Evolutionary conservation across 2,113 vertebrate genomes (phyloP).

Genomic region (Stegastes partitus): DNA sequence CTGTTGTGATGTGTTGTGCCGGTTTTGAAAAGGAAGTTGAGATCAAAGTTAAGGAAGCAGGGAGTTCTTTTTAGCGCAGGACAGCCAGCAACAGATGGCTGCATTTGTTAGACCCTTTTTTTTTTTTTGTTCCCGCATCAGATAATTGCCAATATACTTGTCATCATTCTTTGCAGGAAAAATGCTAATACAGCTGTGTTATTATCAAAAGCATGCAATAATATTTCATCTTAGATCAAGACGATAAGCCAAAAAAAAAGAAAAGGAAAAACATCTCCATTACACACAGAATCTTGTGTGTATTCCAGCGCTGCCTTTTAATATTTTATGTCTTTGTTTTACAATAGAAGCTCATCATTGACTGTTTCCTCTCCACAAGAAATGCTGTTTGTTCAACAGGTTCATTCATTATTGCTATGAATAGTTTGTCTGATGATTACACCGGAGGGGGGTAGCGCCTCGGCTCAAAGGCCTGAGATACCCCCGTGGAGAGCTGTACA

Average conservation of each 20-base stretch:
- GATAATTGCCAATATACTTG: neutral
- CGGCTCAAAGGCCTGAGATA: conserved; percentile 26
- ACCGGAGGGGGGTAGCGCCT: conserved; percentile 24
- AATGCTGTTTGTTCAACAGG: conserved; percentile 17
- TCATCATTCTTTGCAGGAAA: neutral
- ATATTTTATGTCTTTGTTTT: conserved; percentile 17
- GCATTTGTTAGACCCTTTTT: conserved; percentile 6
- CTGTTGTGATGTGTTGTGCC: conserved; percentile 55
- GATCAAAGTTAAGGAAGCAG: conserved; percentile 61
- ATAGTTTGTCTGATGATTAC: conserved; percentile 43
- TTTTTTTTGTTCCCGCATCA: neutral
- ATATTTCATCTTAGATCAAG: neutral
- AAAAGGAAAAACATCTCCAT: neutral
- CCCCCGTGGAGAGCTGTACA: conserved; percentile 7
- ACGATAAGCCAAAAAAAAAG: neutral
- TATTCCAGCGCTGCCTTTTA: neutral
- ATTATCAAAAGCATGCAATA: neutral
- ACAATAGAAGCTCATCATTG: neutral
- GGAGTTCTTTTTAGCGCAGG: neutral
- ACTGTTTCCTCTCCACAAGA: conserved; percentile 25
- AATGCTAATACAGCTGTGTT: neutral
- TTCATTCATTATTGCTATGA: conserved; percentile 37
- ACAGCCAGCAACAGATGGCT: neutral
- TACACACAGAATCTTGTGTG: neutral
- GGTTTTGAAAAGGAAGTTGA: conserved; percentile 55